Base-by-base conservation (phyloP, 2,113 vertebrate species). In the Halcyon malimbica region DNA sequence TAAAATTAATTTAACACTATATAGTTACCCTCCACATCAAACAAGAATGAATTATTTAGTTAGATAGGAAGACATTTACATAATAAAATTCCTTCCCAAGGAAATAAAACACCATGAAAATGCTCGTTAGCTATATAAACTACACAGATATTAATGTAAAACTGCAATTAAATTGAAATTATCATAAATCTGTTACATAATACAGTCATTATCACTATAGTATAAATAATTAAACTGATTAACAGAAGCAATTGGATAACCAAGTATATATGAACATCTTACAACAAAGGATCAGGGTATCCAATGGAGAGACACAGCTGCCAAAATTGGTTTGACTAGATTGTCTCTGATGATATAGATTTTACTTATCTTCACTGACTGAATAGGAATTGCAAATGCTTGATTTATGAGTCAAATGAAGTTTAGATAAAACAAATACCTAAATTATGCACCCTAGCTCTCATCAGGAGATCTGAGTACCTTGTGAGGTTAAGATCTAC, bases 1-100 rank as follows among this genome's bases (percentile, higher is more conserved):
- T 97, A 93, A 96, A 89, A 94, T 96, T 74, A 80, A 87, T 97
- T 48, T 86, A 96, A 78, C 25, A 85, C 42, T 37, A 59, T 83
- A 80, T 93, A 97, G 96, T 87, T 96, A 93, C 62, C 85, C 53
- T 96, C 51, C 41, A 92, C 54, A 95, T 97, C 76, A 95, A 77
- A 96, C 5, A 88, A 57, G 41, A 97, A 96, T 94, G 37, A 83
- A 26, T 56, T 95, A 95, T 95, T 97, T 95, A 96, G 97, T 92
- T 94, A 86, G 42, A 94, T 97, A 96, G 90, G 63, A 96, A 86
- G 33, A 89, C 23, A 94, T 95, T 96, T 95, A 54, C 31, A 83
- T 96, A 92, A 96, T 74, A 90, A 6, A 90, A 81, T 88, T 95
- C 16, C 20, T 92, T 91, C 42, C 13, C 31, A 88, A 79, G 81